Evolutionary conservation across 2,797 vertebrate genomes (phyloP), one percentile per base, ranked within the genome.

Genomic region (Centropyge bicolor): DNA sequence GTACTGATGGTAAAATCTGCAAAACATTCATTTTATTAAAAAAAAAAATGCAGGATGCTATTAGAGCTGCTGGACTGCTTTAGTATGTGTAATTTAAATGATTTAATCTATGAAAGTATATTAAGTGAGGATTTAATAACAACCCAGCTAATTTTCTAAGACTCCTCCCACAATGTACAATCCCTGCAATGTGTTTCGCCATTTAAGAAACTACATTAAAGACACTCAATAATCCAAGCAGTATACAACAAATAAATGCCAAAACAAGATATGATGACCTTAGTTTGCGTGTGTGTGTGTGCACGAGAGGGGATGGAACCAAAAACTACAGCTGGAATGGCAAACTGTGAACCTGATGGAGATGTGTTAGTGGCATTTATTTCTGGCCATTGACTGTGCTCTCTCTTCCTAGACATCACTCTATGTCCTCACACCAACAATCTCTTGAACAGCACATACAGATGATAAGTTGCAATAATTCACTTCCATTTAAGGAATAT

Each of bases 401-500:
- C 70, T 80, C 76, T 60, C 61, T 61, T 68, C 20, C 31, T 31
- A 38, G 10, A 76, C 56, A 20, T 61, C 35, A 0, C 20, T 64
- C 45, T 71, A 48, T 11, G 40, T 60, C 67, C 9, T 62, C 35
- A 71, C 64, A 49, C 11, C 60, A 36, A 74, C 64, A 49, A 24
- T 46, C 46, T 52, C 57, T 63, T 45, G 49, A 78, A 80, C 74
- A 60, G 59, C 70, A 70, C 69, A 56, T 51, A 80, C 60, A 76
- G 56, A 75, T 75, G 57, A 80, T 8, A 70, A 6, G 40, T 22
- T 74, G 75, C 63, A 75, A 84, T 62, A 67, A 77, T 80, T 76
- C 48, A 82, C 48, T 75, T 85, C 69, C 84, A 84, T 83, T 56
- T 82, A 65, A 83, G 68, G 74, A 85, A 89, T 88, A 86, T n/a